These are phyloP conservation scores for Oncopeltus fasciatus DNA, from an alignment of 1,140 invertebrate genomes.

Conservation along the genomic window DNA sequence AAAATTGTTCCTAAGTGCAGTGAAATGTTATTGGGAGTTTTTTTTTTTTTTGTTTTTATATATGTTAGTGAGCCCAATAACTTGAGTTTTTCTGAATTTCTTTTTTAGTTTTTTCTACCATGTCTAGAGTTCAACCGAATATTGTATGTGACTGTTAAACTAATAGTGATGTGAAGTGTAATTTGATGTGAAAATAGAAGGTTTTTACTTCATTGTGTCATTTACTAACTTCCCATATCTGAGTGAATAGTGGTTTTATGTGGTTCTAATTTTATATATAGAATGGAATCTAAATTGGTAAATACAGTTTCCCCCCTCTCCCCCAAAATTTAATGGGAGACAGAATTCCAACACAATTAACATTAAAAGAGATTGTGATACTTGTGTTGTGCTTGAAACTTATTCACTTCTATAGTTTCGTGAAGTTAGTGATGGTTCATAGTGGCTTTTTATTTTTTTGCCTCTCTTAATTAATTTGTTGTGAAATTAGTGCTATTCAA, in stretches of 20 bases:
- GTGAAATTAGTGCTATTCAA: no score
- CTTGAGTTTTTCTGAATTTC: not conserved
- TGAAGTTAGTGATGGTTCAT: no score
- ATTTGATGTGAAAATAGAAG: not conserved
- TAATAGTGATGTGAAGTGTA: slow-evolving; percentile 6
- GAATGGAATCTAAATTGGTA: no score
- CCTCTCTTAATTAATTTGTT: no score
- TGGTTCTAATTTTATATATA: no score
- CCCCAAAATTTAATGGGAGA: no score
- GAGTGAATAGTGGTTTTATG: slow-evolving; percentile 1
- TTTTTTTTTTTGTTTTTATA: not conserved
- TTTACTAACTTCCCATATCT: not conserved
- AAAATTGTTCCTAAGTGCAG: not conserved
- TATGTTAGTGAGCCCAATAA: not conserved
- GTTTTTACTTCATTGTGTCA: not conserved
- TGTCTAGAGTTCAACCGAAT: not conserved
- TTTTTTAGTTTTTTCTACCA: not conserved
- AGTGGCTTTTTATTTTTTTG: no score
- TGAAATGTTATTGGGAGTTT: not conserved
- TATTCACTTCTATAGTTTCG: no score
- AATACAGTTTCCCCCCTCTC: no score
- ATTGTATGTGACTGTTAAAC: not conserved
- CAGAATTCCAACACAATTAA: no score
- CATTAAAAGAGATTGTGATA: no score
- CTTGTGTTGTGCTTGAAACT: no score